Evolutionary conservation across 2,113 vertebrate genomes (phyloP), one percentile per base, ranked within the genome.

Genomic region (Chunga burmeisteri): DNA sequence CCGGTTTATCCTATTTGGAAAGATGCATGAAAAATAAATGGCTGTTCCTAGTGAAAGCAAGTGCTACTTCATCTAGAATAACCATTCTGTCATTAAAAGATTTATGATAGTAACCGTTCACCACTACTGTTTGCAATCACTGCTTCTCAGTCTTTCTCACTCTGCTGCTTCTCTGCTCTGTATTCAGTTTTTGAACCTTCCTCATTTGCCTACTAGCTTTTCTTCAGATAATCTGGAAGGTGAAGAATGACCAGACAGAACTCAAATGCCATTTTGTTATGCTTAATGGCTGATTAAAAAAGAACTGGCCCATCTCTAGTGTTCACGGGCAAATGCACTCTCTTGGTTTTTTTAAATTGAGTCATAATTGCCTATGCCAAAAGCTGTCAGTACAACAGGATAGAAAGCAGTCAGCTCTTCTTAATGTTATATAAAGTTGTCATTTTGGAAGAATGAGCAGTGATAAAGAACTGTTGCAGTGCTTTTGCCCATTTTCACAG

Each of bases 371-470:
- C 68, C 23, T 66, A 8, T 93, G 88, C 94, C 95, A 94, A 72
- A 88, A 90, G 85, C 89, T 96, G 94, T 95, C 94, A 93, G 94
- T 93, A 44, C 65, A 55, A 61, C 11, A 6, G 87, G 93, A 91
- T 11, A 49, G 89, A 84, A 89, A 91, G 84, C 89, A 90, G 72
- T 81, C 85, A 66, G 86, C 65, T 84, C 84, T 71, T 89, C 92
- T 74, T 38, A 67, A 78, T 56, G 86, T 95, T 96, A 92, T 15
- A 75, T 92, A 89, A 96, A 93, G 83, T 96, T 97, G 92, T 96
- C 91, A 94, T 91, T 97, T 96, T 94, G 81, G 65, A 96, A 93
- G 82, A 90, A 80, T 88, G 94, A 84, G n/a, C 94, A 97, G 68
- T 90, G 47, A 91, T 93, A 85, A 96, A 95, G 91, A 87, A 90